Percentiles rank a stretch among this genome's conserved stretches.
These are phyloP conservation scores for Yponomeuta evonymella DNA, from an alignment of 2,888 invertebrate genomes.

Conservation along the genomic window DNA sequence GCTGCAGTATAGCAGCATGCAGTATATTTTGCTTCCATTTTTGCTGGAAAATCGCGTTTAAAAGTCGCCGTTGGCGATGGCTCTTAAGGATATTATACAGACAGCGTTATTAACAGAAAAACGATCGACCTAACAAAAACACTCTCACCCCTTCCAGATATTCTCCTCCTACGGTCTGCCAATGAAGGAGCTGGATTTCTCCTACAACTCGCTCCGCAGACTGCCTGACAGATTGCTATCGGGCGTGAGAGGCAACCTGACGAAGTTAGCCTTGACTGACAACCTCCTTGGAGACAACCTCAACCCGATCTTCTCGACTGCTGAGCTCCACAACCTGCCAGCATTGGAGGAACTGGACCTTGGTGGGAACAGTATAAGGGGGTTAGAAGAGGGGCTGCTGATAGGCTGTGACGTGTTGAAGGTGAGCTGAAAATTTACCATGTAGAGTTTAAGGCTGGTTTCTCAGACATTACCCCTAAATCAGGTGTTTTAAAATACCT, in stretches of 20 bases:
- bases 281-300: constrained; percentile 93
- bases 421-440: constrained; percentile 52
- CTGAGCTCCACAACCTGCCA: constrained; percentile 86
- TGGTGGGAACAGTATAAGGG: constrained; percentile 86
- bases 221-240: constrained; percentile 79
- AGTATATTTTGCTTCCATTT: too few relatives aligned
- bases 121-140: background rate
- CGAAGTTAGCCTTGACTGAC: constrained; percentile 82
- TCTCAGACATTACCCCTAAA: too few relatives aligned
- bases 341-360: constrained; percentile 85
- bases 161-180: constrained; percentile 84
- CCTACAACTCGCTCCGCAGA: constrained; percentile 86
- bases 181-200: constrained; percentile 86
- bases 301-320: constrained; percentile 92
- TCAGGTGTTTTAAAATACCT: too few relatives aligned
- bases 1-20: too few relatives aligned
- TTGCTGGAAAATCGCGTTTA: too few relatives aligned
- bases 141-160: constrained; percentile 60
- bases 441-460: too few relatives aligned
- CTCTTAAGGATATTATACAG: too few relatives aligned
- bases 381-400: constrained; percentile 89
- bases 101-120: too few relatives aligned
- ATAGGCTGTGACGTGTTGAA: constrained; percentile 87
- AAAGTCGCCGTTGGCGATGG: too few relatives aligned
- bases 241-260: constrained; percentile 77